phyloP scores from a whole-genome alignment of 2,797 vertebrate species.

The Catamblyrhynchus diadema region DNA sequence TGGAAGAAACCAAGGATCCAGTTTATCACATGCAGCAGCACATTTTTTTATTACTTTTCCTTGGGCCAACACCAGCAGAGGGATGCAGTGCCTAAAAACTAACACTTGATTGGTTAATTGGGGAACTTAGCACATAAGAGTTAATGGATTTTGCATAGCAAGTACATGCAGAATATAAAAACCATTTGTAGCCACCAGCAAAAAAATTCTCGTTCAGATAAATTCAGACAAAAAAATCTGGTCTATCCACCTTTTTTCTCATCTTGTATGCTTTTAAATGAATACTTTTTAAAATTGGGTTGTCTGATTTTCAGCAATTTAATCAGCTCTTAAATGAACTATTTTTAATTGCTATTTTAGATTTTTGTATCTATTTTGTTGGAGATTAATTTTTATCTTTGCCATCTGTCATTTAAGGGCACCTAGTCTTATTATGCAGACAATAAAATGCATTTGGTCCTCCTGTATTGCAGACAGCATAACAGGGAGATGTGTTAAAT shows the following conservation, averaged over 20 bases:
- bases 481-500: not conserved
- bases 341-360: not conserved
- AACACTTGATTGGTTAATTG: not conserved
- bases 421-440: not conserved
- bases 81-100: not conserved
- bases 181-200: not conserved
- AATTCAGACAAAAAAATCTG: not conserved
- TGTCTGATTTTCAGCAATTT: not conserved
- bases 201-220: not conserved
- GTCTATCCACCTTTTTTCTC: not conserved
- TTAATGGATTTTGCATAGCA: not conserved
- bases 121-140: not conserved
- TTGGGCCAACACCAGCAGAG: not conserved
- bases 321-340: not conserved
- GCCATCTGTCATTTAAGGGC: not conserved
- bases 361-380: not conserved
- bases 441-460: not conserved
- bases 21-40: not conserved
- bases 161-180: not conserved
- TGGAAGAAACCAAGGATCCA: conserved; percentile 21
- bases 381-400: not conserved
- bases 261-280: not conserved
- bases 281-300: not conserved
- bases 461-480: not conserved
- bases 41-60: not conserved